Conservation (phyloP, 2,888 invertebrate genomes). For the Drosophila anomelani region DNA sequence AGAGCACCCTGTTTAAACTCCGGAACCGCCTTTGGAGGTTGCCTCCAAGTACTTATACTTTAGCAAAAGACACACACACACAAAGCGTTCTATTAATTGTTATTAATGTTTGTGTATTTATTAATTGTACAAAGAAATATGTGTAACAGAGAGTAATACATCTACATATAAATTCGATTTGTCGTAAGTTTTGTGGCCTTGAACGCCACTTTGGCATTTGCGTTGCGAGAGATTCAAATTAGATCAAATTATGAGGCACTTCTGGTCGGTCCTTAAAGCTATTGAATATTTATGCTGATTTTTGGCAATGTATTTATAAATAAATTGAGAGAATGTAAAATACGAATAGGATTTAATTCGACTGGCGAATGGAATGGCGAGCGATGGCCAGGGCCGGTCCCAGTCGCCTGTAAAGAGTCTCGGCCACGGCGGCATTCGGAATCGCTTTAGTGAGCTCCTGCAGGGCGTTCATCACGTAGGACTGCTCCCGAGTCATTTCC, state of each 20-base stretch:
- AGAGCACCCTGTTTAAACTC: constrained; percentile 13
- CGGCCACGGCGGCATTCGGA: constrained; percentile 40
- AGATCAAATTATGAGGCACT: constrained; percentile 9
- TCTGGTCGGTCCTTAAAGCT: not conserved
- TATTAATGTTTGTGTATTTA: constrained; percentile 42
- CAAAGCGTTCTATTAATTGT: constrained; percentile 14
- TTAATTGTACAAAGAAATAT: constrained; percentile 37
- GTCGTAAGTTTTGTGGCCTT: constrained; percentile 17
- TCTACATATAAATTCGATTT: not conserved
- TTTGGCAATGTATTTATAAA: constrained; percentile 21
- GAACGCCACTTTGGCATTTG: constrained; percentile 17
- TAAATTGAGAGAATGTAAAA: constrained; percentile 2
- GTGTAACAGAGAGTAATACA: not conserved
- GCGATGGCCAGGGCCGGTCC: constrained; percentile 22
- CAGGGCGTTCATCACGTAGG: constrained; percentile 48
- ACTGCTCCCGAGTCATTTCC: constrained; percentile 47
- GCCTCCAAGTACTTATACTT: constrained; percentile 20
- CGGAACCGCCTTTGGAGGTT: constrained; percentile 4
- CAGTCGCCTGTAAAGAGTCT: constrained; percentile 35
- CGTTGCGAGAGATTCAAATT: not conserved
- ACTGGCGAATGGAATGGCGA: not conserved
- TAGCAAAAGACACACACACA: constrained; percentile 42
- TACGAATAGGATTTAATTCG: not conserved
- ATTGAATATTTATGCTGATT: constrained; percentile 1
- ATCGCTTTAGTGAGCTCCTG: constrained; percentile 38